Percentiles rank a stretch among this genome's conserved stretches.
Evolutionary conservation across 2,797 vertebrate genomes (phyloP).

Genomic region (Menidia menidia): DNA sequence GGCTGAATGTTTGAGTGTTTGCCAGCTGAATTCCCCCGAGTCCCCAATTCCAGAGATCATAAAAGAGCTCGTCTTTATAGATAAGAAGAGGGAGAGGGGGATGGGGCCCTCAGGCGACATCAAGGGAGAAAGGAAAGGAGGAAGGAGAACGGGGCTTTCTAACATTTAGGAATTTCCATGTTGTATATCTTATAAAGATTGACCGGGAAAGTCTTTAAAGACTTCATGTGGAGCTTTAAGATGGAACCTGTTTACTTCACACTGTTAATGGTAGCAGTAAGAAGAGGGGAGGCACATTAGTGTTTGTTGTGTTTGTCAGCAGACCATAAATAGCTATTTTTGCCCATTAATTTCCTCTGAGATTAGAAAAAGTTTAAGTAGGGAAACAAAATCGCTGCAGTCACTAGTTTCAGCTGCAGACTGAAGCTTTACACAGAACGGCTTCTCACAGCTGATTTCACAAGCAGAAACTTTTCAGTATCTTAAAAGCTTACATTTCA

Average conservation of each 20-base stretch:
- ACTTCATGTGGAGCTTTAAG: neutral
- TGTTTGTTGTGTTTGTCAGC: neutral
- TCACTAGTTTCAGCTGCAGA: neutral
- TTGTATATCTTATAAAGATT: slow-evolving; percentile 45
- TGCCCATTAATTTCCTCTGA: no score
- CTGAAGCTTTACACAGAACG: neutral
- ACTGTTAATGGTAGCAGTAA: slow-evolving; percentile 27
- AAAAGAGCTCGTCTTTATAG: slow-evolving; percentile 66
- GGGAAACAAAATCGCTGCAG: neutral
- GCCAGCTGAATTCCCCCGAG: slow-evolving; percentile 74
- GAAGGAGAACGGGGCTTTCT: slow-evolving; percentile 46
- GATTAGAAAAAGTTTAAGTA: neutral
- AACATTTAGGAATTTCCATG: slow-evolving; percentile 65
- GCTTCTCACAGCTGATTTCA: neutral
- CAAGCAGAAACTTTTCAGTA: neutral
- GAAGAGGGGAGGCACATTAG: slow-evolving; percentile 13
- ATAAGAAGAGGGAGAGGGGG: slow-evolving; percentile 35
- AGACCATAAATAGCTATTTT: neutral
- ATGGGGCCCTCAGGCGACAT: slow-evolving; percentile 42
- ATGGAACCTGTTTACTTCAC: slow-evolving; percentile 34
- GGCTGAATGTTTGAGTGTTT: slow-evolving; percentile 65
- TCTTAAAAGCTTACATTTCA: neutral
- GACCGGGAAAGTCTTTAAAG: slow-evolving; percentile 17
- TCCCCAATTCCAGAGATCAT: slow-evolving; percentile 57
- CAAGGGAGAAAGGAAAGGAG: slow-evolving; percentile 17